Conservation (phyloP, 2,797 vertebrate genomes). For the Odontamblyopus lacepedii region DNA sequence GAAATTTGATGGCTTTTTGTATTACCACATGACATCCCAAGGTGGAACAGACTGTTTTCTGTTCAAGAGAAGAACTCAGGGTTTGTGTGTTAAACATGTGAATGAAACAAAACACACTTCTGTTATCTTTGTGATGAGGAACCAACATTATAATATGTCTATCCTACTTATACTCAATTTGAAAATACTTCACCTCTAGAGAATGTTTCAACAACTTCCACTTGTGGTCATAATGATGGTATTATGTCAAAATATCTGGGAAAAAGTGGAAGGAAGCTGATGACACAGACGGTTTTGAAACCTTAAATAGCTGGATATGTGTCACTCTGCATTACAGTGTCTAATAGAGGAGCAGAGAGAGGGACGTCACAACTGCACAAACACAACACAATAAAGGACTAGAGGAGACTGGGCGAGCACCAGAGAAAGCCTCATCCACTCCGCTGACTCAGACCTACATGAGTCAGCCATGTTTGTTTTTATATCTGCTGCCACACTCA, state of each 20-base stretch:
- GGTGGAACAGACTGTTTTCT: no score
- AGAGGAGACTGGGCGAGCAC: background rate
- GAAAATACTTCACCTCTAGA: background rate
- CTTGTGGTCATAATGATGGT: slow-evolving; percentile 16
- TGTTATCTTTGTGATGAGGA: no score
- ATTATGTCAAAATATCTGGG: slow-evolving; percentile 25
- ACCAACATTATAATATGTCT: no score
- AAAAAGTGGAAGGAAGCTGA: slow-evolving; percentile 18
- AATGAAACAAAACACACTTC: no score
- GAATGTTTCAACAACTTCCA: slow-evolving; percentile 3
- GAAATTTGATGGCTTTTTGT: no score
- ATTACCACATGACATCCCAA: no score
- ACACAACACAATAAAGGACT: background rate
- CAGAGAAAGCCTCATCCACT: background rate
- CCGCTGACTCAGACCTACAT: background rate
- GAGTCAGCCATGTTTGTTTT: slow-evolving; percentile 5
- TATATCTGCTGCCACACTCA: background rate
- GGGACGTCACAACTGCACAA: slow-evolving; percentile 9
- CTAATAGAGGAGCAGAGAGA: slow-evolving; percentile 45
- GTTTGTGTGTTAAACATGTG: no score
- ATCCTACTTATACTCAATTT: no score
- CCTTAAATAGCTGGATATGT: slow-evolving; percentile 39
- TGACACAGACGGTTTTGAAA: slow-evolving; percentile 33
- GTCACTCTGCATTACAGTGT: slow-evolving; percentile 54
- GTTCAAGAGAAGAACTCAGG: no score